phyloP scores from a whole-genome alignment of 2,888 invertebrate species.

The Eristalis pertinax region DNA sequence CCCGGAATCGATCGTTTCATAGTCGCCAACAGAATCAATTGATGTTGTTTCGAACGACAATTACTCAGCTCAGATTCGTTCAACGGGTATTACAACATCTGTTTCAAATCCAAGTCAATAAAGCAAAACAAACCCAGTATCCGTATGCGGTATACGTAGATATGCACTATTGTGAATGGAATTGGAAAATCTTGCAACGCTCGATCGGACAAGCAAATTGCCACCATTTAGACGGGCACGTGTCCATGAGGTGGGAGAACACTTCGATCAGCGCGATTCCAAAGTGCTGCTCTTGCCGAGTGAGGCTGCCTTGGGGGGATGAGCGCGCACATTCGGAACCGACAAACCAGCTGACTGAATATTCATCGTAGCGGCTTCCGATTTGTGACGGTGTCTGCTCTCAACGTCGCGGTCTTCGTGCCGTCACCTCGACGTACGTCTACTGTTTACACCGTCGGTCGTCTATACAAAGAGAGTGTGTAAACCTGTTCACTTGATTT shows the following conservation, averaged over 20 bases:
- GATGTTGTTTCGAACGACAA: not conserved
- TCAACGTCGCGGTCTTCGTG: not conserved
- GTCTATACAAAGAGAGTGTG: not conserved
- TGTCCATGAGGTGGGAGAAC: slow-evolving; percentile 29
- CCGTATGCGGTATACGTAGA: not conserved
- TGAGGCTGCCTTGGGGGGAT: not conserved
- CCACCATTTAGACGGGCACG: slow-evolving; percentile 15
- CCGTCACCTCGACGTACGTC: not conserved
- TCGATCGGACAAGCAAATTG: slow-evolving; percentile 6
- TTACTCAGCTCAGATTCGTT: not conserved
- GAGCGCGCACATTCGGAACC: not conserved
- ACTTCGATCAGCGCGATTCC: not conserved
- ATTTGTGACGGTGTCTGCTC: not conserved
- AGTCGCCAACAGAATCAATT: not conserved
- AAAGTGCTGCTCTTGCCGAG: not conserved
- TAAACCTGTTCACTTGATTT: not conserved
- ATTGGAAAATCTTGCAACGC: not conserved
- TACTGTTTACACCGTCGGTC: not conserved
- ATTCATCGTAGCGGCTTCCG: not conserved
- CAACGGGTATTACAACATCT: not conserved
- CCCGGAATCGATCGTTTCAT: not conserved
- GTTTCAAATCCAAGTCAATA: not conserved
- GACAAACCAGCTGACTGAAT: not conserved
- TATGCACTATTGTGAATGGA: not conserved
- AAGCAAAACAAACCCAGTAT: not conserved